Percentiles rank a stretch among this genome's conserved stretches.
Evolutionary conservation across 1,140 invertebrate genomes (phyloP).

Genomic region (Drosophila jambulina): DNA sequence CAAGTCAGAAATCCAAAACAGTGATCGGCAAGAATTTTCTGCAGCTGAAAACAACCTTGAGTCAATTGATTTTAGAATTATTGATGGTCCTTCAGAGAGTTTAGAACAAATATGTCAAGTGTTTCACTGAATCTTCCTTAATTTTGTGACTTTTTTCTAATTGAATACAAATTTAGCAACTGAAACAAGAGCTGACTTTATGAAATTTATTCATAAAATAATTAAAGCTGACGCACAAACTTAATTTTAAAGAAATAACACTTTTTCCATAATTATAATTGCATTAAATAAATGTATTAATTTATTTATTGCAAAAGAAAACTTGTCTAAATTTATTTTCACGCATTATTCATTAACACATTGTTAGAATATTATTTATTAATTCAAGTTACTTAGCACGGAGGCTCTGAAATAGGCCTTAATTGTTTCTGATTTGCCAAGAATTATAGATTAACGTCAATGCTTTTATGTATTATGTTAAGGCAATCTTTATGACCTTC

Average conservation of each 20-base stretch:
- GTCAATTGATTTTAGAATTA: constrained; percentile 11
- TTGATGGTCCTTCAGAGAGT: not conserved
- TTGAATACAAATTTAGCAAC: not conserved
- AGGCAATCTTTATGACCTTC: not conserved
- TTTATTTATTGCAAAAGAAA: not conserved
- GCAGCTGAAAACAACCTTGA: constrained; percentile 18
- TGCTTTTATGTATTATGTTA: not conserved
- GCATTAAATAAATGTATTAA: not conserved
- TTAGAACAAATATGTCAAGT: constrained; percentile 6
- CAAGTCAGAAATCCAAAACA: constrained; percentile 44
- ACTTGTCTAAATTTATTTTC: not conserved
- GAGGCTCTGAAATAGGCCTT: not conserved
- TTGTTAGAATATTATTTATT: not conserved
- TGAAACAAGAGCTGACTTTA: not conserved
- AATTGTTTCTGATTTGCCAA: not conserved
- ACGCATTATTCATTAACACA: not conserved
- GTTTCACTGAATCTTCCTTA: not conserved
- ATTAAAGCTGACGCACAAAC: not conserved
- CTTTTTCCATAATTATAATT: not conserved
- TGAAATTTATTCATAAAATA: not conserved
- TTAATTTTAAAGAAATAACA: too few species aligned
- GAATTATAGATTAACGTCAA: not conserved
- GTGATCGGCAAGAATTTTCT: constrained; percentile 43
- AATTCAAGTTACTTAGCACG: not conserved
- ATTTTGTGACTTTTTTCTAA: not conserved